Conservation (phyloP, 2,797 vertebrate genomes). For the Triplophysa bombifrons region DNA sequence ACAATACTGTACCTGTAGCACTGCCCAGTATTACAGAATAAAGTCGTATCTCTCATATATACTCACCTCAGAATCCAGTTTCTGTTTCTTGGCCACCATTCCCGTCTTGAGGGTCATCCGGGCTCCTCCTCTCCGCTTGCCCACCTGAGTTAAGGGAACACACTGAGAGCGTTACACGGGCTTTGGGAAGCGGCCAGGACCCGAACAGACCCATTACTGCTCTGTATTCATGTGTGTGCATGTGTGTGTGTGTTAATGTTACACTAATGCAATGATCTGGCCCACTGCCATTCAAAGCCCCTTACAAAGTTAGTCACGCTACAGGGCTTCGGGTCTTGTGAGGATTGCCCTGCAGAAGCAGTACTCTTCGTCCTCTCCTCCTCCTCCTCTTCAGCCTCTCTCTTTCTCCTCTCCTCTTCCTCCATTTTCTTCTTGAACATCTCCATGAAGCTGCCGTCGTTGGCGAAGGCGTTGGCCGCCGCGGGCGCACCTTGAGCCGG, state of each 20-base stretch:
- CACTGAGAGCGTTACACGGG: conserved; percentile 94
- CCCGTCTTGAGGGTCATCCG: conserved; percentile 95
- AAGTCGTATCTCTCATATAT: not conserved
- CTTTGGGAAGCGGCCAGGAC: conserved; percentile 44
- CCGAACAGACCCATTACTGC: conserved; percentile 31
- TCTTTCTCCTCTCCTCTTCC: conserved; percentile 80
- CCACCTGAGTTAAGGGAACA: conserved; percentile 98
- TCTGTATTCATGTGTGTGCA: conserved; percentile 58
- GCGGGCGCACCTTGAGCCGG: conserved; percentile 20
- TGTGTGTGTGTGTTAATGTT: conserved; percentile 1
- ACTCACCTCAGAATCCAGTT: conserved; percentile 86
- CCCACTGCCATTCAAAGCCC: conserved; percentile 69
- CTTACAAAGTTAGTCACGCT: conserved; percentile 84
- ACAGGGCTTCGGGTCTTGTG: conserved; percentile 75
- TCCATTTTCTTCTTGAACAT: conserved; percentile 97
- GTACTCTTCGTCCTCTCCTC: conserved; percentile 64
- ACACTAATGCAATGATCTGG: conserved; percentile 52
- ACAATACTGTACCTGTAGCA: too few species aligned
- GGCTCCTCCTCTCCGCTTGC: conserved; percentile 94
- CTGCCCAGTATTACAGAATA: too few species aligned
- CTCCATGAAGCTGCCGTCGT: conserved; percentile 97
- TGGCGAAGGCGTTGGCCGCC: conserved; percentile 85
- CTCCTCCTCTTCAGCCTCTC: conserved; percentile 75
- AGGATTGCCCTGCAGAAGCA: conserved; percentile 70
- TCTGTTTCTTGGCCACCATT: conserved; percentile 97